phyloP scores from a whole-genome alignment of 2,888 invertebrate genomes.

The Seira ritae region DNA sequence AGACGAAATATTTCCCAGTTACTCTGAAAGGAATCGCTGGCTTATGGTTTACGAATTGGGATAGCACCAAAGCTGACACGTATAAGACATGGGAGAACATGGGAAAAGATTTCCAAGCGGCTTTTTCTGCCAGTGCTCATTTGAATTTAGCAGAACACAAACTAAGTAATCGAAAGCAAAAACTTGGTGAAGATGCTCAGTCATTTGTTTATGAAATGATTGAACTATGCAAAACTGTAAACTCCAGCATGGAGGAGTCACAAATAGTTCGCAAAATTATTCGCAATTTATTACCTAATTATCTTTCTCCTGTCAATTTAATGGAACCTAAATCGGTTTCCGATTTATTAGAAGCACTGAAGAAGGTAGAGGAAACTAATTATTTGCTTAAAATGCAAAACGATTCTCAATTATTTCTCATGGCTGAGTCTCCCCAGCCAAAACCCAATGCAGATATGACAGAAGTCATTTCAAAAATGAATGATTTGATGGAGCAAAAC shows the following conservation, averaged over 20 bases:
- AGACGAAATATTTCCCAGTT: too few species aligned
- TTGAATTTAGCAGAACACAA: conserved; percentile 36
- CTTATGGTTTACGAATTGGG: too few species aligned
- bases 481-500: too few species aligned
- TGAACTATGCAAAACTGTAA: background rate
- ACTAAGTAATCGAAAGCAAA: background rate
- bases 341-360: background rate
- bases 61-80: too few species aligned
- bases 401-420: background rate
- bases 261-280: conserved; percentile 1
- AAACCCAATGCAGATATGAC: background rate
- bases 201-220: background rate
- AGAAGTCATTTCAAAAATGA: background rate
- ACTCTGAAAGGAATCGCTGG: too few species aligned
- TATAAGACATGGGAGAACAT: too few species aligned
- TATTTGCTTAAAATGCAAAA: background rate
- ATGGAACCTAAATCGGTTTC: background rate
- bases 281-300: background rate
- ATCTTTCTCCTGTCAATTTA: background rate
- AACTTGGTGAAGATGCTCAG: background rate
- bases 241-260: background rate
- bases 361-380: conserved; percentile 17
- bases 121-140: too few species aligned
- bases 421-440: background rate
- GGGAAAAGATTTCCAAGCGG: too few species aligned